Evolutionary conservation across 1,140 invertebrate genomes (phyloP).

Genomic region (Danaus melanippus): DNA sequence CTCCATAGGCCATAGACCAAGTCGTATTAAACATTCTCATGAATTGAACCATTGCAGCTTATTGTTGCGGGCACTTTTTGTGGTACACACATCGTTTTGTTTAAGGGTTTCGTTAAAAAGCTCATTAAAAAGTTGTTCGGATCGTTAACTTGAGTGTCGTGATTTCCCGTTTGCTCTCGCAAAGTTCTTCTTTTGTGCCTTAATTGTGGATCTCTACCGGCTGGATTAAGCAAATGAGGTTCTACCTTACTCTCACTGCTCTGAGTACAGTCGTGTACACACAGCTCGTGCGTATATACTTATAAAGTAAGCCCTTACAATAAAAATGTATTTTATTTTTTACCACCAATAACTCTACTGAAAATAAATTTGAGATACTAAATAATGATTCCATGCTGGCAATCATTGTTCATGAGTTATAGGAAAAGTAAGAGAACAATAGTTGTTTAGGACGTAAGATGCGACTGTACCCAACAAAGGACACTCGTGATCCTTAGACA

Average conservation of each 20-base stretch:
- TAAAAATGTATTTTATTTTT: no score
- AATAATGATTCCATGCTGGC: no score
- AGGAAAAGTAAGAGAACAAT: no score
- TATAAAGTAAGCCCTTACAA: no score
- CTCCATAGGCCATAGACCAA: no score
- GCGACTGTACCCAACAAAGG: conserved; percentile 41
- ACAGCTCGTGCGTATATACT: conserved; percentile 12
- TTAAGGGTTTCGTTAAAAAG: conserved; percentile 35
- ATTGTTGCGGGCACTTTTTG: conserved; percentile 4
- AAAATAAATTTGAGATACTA: no score
- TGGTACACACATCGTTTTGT: conserved; percentile 1
- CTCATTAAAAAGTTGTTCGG: conserved; percentile 55
- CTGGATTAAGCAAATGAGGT: conserved; percentile 65
- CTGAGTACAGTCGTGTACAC: conserved; percentile 30
- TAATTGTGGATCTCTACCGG: conserved; percentile 55
- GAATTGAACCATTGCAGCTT: conserved; percentile 1
- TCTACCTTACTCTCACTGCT: conserved; percentile 26
- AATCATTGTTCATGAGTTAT: no score
- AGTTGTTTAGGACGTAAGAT: neutral
- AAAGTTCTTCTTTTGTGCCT: conserved; percentile 54
- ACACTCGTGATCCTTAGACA: conserved; percentile 34
- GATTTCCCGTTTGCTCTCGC: conserved; percentile 38
- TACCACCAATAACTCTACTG: no score
- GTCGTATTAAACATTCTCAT: neutral
- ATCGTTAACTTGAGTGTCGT: conserved; percentile 58